Conservation (phyloP, 53 echinoderm and acorn worm species). For the Temnopleurus reevesii region DNA sequence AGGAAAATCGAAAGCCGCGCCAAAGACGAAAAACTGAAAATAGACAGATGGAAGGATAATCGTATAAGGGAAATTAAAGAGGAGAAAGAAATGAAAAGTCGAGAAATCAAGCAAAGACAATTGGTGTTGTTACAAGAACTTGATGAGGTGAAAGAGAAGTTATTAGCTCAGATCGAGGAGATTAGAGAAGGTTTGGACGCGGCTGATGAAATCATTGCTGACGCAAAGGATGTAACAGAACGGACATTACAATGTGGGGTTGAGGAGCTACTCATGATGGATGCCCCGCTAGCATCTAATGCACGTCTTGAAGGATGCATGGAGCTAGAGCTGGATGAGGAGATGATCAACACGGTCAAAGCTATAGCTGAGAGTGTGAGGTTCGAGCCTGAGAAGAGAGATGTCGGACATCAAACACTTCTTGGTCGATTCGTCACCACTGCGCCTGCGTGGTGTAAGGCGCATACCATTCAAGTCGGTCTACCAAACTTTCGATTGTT, state of each 20-base stretch:
- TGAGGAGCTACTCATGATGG: background rate
- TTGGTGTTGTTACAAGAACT: conserved; percentile 13
- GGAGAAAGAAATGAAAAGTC: background rate
- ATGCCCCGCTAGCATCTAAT: background rate
- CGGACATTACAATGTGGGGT: background rate
- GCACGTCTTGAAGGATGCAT: background rate
- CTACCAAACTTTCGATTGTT: conserved; percentile 47
- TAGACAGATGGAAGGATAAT: conserved; percentile 56
- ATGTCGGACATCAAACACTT: background rate
- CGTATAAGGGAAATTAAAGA: conserved; percentile 14
- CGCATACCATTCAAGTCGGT: conserved; percentile 41
- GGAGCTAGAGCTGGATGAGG: conserved; percentile 36
- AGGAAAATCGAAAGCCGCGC: conserved; percentile 35
- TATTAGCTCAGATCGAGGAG: conserved; percentile 32
- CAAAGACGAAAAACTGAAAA: conserved; percentile 30
- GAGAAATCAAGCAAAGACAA: conserved; percentile 31
- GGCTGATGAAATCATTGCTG: conserved; percentile 2
- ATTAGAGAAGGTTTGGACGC: background rate
- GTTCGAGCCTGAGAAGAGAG: conserved; percentile 24
- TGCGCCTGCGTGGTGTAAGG: conserved; percentile 48
- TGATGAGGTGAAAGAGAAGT: background rate
- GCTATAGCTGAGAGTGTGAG: conserved; percentile 26
- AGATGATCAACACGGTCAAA: background rate
- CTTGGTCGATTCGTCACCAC: conserved; percentile 51
- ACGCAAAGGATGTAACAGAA: background rate